A percentile compares a stretch with the other conserved stretches of the same genome.
phyloP scores from a whole-genome alignment of 2,888 invertebrate genomes.

The Erpobdella octoculata region DNA sequence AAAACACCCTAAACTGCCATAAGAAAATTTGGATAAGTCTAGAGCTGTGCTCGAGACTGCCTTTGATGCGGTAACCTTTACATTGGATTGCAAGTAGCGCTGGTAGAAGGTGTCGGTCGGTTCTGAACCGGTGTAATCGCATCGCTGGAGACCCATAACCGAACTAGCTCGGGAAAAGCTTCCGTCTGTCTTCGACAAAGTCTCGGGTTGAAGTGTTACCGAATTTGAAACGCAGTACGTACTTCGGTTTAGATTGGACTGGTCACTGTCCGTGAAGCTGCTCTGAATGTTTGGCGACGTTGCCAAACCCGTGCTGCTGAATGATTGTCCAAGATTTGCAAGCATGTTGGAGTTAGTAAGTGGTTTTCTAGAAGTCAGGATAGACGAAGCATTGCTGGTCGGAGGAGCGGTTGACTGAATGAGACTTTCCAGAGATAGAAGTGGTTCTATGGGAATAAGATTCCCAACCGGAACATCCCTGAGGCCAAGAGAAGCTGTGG shows the following conservation, averaged over 20 bases:
- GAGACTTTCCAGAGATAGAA: neutral
- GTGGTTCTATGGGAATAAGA: conserved; percentile 17
- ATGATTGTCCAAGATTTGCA: neutral
- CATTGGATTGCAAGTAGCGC: neutral
- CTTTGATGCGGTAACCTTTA: neutral
- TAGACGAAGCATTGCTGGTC: neutral
- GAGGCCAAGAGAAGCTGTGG: neutral
- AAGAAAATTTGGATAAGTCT: no score
- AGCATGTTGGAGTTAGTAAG: neutral
- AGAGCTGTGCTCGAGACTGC: neutral
- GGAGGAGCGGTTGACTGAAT: neutral
- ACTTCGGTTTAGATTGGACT: no score
- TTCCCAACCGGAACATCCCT: conserved; percentile 7
- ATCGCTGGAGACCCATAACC: neutral
- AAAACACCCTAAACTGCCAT: no score
- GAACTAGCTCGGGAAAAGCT: neutral
- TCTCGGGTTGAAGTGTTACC: neutral
- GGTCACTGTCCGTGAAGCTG: neutral
- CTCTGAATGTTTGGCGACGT: neutral
- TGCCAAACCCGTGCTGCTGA: neutral
- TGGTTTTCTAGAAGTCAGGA: neutral
- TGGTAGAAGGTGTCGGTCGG: neutral
- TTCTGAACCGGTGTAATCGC: neutral
- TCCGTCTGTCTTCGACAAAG: neutral
- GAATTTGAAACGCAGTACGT: no score